These are phyloP conservation scores for Microdon myrmicae DNA, from an alignment of 2,888 invertebrate species.

Conservation along the genomic window DNA sequence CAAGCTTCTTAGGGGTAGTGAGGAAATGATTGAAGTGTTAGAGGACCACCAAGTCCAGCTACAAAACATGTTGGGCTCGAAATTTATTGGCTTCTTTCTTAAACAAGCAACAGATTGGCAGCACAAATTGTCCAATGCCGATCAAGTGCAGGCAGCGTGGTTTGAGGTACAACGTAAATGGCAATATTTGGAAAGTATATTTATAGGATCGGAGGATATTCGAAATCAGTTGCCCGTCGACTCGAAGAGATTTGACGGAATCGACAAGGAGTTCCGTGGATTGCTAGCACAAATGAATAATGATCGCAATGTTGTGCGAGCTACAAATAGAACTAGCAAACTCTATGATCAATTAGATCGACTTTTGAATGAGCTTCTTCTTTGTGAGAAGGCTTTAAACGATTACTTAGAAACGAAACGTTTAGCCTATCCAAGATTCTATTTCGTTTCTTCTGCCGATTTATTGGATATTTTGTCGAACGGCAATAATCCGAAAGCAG, in stretches of 20 bases:
- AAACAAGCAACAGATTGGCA: constrained; percentile 90
- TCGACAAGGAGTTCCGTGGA: constrained; percentile 87
- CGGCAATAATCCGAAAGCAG: constrained; percentile 86
- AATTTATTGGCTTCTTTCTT: constrained; percentile 87
- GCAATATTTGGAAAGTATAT: constrained; percentile 94
- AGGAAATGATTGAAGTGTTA: constrained; percentile 90
- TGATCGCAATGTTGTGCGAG: constrained; percentile 85
- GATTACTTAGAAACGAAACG: constrained; percentile 95
- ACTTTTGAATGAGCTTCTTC: constrained; percentile 75
- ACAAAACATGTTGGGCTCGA: constrained; percentile 95
- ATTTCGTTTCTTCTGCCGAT: constrained; percentile 94
- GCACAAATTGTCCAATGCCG: constrained; percentile 86
- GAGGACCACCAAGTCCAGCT: constrained; percentile 94
- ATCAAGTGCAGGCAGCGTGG: constrained; percentile 83
- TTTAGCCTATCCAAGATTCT: constrained; percentile 92
- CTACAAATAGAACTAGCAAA: constrained; percentile 82
- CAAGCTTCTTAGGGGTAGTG: constrained; percentile 80
- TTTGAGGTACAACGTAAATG: constrained; percentile 94
- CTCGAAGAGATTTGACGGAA: constrained; percentile 85
- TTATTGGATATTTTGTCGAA: constrained; percentile 81
- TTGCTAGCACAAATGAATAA: constrained; percentile 71
- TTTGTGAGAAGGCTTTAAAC: constrained; percentile 94
- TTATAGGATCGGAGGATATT: constrained; percentile 95
- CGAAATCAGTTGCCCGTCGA: constrained; percentile 90
- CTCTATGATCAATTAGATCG: constrained; percentile 81